Conservation (phyloP, 2,888 invertebrate genomes). For the Oligia strigilis region DNA sequence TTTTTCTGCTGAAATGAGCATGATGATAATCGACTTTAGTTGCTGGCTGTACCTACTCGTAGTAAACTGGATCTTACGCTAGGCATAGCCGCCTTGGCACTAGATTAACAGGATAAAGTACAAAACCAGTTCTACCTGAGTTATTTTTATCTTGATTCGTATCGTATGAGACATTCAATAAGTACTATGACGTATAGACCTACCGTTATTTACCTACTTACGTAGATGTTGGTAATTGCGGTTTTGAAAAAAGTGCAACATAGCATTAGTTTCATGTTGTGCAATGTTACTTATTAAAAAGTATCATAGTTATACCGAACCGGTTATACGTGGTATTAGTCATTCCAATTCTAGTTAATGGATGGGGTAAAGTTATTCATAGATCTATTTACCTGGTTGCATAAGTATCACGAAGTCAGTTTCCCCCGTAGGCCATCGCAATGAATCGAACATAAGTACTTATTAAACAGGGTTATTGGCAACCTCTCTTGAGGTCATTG, state of each 20-base stretch:
- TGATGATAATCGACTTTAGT: background rate
- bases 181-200: background rate
- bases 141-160: background rate
- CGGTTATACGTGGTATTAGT: background rate
- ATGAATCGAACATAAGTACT: background rate
- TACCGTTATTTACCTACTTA: background rate
- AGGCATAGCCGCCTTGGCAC: background rate
- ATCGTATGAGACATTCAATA: background rate
- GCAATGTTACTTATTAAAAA: background rate
- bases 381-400: background rate
- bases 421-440: background rate
- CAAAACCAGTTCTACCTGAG: background rate
- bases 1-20: no score
- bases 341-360: constrained; percentile 6
- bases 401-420: background rate
- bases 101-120: background rate
- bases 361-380: background rate
- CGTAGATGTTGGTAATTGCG: background rate
- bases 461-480: no score
- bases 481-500: no score
- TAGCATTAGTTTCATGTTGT: constrained; percentile 12
- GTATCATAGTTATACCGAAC: background rate
- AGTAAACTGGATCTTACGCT: background rate
- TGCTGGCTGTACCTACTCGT: background rate
- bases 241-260: background rate